Conservation (phyloP, 37 sponge, comb jelly and placozoan genomes). For the Haliclona indistincta region DNA sequence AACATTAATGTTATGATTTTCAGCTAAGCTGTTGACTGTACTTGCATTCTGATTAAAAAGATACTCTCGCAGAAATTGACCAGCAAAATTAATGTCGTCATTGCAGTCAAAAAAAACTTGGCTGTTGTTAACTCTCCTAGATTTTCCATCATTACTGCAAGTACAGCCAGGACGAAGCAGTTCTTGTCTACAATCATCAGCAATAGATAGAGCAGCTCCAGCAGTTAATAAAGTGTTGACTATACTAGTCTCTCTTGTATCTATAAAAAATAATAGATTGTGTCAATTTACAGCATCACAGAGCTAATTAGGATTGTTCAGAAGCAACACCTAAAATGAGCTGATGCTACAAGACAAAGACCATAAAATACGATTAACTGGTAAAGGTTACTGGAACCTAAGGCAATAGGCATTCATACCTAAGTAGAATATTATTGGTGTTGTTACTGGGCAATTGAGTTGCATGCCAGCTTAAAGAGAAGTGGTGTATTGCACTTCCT, state of each 20-base stretch:
- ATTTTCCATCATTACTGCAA: constrained; percentile 12
- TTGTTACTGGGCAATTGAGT: too few species aligned
- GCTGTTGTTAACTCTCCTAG: neutral
- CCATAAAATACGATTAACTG: too few species aligned
- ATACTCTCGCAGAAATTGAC: neutral
- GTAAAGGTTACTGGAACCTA: too few species aligned
- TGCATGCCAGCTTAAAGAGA: too few species aligned
- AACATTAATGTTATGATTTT: constrained; percentile 19
- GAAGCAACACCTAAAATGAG: too few species aligned
- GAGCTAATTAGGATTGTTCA: too few species aligned
- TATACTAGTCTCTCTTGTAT: constrained; percentile 52
- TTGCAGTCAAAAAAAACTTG: neutral
- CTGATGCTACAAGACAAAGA: too few species aligned
- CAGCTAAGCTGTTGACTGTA: neutral
- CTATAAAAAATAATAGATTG: constrained; percentile 17
- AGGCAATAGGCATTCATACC: too few species aligned
- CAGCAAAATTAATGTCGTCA: neutral
- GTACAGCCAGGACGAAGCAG: constrained; percentile 30
- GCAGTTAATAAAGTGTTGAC: constrained; percentile 41
- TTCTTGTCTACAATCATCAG: constrained; percentile 26
- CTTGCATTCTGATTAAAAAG: neutral
- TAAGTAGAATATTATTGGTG: too few species aligned
- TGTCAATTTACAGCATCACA: too few species aligned
- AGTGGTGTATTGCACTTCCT: too few species aligned
- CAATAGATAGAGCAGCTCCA: constrained; percentile 18